Percentiles rank a stretch among this genome's conserved stretches.
These are phyloP conservation scores for Tipula unca DNA, from an alignment of 2,888 invertebrate genomes.

Conservation along the genomic window DNA sequence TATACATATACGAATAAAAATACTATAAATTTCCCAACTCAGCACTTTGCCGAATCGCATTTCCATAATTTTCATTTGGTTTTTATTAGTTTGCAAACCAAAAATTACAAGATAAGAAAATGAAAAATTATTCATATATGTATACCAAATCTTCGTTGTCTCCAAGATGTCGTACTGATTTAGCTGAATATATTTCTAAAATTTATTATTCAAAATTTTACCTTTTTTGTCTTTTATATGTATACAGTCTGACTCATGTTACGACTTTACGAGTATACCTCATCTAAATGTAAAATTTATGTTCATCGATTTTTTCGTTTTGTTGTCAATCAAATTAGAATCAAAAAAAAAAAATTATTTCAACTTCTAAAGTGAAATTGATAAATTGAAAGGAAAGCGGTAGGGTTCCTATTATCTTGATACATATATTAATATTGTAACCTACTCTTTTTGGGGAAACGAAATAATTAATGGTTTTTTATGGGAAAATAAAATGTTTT, in stretches of 20 bases:
- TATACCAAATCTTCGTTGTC: not conserved
- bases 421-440: not conserved
- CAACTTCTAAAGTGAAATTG: not conserved
- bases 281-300: not conserved
- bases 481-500: not conserved
- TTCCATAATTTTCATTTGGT: not conserved
- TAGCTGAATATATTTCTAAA: not conserved
- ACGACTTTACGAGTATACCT: too few relatives aligned
- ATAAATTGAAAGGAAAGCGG: not conserved
- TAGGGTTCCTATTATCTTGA: not conserved
- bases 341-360: not conserved
- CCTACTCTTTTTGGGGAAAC: not conserved
- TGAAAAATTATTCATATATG: not conserved
- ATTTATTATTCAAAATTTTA: not conserved
- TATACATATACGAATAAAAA: not conserved
- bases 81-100: not conserved
- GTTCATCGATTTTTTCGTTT: not conserved
- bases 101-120: not conserved
- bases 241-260: not conserved
- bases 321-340: not conserved
- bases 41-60: not conserved
- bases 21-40: not conserved
- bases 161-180: not conserved
- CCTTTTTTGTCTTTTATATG: not conserved
- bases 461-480: not conserved